Base-by-base conservation (phyloP, 1,140 invertebrate species). In the Paraescarpia echinospica region DNA sequence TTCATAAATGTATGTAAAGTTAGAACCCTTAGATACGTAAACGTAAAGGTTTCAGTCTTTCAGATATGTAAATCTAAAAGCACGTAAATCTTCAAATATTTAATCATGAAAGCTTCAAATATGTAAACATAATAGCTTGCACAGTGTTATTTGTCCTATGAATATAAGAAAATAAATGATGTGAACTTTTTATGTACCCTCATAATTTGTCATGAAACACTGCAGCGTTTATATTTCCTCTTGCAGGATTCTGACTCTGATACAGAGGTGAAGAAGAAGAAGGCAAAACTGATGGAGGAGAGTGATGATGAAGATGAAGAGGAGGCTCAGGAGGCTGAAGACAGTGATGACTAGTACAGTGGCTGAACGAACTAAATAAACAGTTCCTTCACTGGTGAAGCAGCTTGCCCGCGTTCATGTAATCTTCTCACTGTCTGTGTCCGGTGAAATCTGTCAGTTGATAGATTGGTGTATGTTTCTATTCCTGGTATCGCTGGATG, bases 181-280 rank as follows among this genome's bases (percentile, higher is more conserved):
- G 48, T 51, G 48, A 51, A 51, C 0, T n/a, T n/a, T 51, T 51
- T 51, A 18, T 51, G 59, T 27, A 77, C 59, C 59, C 2, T 77
- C 22, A 18, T 22, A 18, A 12, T 77, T 2, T 27, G 12, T 77
- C 59, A 4, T n/a, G 27, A 89, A 31, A 41, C 1, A 6, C 51
- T 51, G 12, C 48, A 91, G 27, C 48, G 92, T 35, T 92, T 88
- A 33, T 92, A 93, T 59, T 89, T 94, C 93, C 89, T 91, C 33
- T 35, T n/a, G 33, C 92, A 91, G 34, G 59, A 95, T 93, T 95
- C 95, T 89, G 95, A 94, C 89, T 94, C 95, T 91, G 97, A 94
- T 97, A 97, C 93, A 31, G 94, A 94, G 91, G 94, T 94, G 22
- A 95, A 95, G 93, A 96, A 95, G 94, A 96, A 96, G 94, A 94